Percentiles rank a stretch among this genome's conserved stretches.
phyloP scores from a whole-genome alignment of 2,888 invertebrate genomes.

The Adineta ricciae region DNA sequence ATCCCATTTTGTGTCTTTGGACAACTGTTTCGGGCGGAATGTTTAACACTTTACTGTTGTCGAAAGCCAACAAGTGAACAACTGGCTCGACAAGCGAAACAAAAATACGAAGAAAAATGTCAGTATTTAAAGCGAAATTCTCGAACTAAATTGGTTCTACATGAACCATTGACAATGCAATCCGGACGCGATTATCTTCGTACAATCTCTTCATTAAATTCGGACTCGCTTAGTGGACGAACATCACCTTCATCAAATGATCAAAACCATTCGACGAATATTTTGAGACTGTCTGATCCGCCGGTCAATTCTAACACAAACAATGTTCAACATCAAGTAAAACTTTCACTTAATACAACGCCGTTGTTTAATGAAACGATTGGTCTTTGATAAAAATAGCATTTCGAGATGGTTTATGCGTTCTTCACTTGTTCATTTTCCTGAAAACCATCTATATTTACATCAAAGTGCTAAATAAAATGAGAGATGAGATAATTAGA shows the following conservation, averaged over 20 bases:
- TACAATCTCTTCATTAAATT: background rate
- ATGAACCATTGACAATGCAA: background rate
- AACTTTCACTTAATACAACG: background rate
- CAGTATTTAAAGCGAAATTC: background rate
- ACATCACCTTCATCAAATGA: background rate
- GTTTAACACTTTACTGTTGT: constrained; percentile 3
- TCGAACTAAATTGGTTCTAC: background rate
- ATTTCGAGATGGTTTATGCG: too few relatives aligned
- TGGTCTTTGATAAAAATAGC: background rate
- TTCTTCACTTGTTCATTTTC: too few relatives aligned
- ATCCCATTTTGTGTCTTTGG: constrained; percentile 16
- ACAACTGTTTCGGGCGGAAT: background rate
- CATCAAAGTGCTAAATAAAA: background rate
- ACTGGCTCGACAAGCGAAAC: background rate
- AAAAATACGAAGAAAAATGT: background rate
- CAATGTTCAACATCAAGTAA: background rate
- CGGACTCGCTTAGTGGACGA: background rate
- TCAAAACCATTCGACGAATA: background rate
- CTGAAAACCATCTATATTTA: background rate
- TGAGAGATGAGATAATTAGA: background rate
- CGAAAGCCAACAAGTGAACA: background rate
- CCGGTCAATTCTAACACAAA: background rate
- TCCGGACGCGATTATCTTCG: background rate
- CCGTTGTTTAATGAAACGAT: background rate
- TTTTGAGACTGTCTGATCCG: background rate